Base-by-base conservation (phyloP, 2,113 vertebrate genomes). In the Pachycephala philippinensis region DNA sequence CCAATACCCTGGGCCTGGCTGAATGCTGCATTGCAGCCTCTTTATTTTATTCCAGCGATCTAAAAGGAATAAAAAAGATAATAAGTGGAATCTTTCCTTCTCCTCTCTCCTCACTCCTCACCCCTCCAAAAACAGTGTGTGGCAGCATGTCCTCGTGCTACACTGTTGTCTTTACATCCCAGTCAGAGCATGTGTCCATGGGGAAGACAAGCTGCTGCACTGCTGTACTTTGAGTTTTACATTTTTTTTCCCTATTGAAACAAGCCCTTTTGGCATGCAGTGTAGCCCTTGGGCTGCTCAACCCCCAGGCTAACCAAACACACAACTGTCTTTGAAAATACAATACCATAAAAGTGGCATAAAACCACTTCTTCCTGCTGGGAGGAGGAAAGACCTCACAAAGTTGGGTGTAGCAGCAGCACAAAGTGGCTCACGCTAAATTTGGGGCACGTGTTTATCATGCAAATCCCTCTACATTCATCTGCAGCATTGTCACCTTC, bases 401-500 rank as follows among this genome's bases (percentile, higher is more conserved):
- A 91, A 83, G 22, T 10, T 84, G 44, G 24, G 50, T 56, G 61
- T 45, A 74, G 49, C 53, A 83, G 76, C 63, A 79, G 61, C 37
- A 72, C 45, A 14, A 10, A 15, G 61, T 2, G 5, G 13, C 40
- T 85, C 15, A 54, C 0, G 0, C 60, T 50, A 31, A 39, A 40
- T 76, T 86, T 90, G 83, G 21, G 2, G 39, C 15, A 80, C 35
- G 9, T 90, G 15, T 64, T 90, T 74, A 20, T 70, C 45, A 33
- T 63, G 54, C 61, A 95, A 74, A 77, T 84, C 18, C n/a, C 24
- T 91, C 54, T 39, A 6, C 4, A 4, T 70, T 84, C 21, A 35
- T 47, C 33, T 45, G 2, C 14, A 60, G n/a, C 35, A 10, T 6
- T 68, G 61, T 83, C 75, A 70, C 75, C 54, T 90, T 33, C 83